A percentile compares a stretch with the other conserved stretches of the same genome.
These are phyloP conservation scores for Henricia sp. DNA, from an alignment of 53 echinoderm and acorn worm species.

Conservation along the genomic window DNA sequence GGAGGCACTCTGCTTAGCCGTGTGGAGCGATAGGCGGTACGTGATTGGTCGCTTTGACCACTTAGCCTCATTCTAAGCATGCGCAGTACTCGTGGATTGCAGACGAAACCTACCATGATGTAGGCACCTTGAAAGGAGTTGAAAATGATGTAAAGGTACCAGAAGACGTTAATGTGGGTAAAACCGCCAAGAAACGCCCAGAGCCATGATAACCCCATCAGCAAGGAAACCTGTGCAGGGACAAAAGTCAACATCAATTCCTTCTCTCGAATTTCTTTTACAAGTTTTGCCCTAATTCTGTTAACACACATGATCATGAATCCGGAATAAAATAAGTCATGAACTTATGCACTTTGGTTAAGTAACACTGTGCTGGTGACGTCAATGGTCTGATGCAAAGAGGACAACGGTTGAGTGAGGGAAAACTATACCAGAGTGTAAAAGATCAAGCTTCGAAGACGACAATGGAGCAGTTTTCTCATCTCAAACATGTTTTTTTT, in stretches of 20 bases:
- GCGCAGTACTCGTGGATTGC: constrained; percentile 29
- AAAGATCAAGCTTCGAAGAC: too few relatives aligned
- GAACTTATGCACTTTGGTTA: too few relatives aligned
- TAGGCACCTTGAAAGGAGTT: constrained; percentile 50
- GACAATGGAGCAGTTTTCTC: too few relatives aligned
- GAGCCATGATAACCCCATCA: constrained; percentile 51
- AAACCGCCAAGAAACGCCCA: constrained; percentile 34
- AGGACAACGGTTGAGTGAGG: too few relatives aligned
- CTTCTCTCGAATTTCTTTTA: not conserved
- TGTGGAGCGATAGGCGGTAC: not conserved
- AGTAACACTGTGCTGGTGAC: too few relatives aligned
- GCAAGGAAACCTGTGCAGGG: constrained; percentile 23
- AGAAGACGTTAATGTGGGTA: constrained; percentile 25
- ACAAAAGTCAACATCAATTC: not conserved
- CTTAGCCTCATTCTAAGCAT: constrained; percentile 11
- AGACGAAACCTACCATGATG: constrained; percentile 41
- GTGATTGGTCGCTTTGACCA: not conserved
- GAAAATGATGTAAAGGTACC: constrained; percentile 36
- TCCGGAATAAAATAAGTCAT: too few relatives aligned
- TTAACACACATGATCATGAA: too few relatives aligned
- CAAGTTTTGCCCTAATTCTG: too few relatives aligned
- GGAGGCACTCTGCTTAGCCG: too few relatives aligned
- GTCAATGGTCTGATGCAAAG: too few relatives aligned
- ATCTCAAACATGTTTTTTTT: too few relatives aligned
- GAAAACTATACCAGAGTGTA: too few relatives aligned